A percentile compares a stretch with the other conserved stretches of the same genome.
phyloP scores from a whole-genome alignment of 2,888 invertebrate species.

The Xestobium rufovillosum region DNA sequence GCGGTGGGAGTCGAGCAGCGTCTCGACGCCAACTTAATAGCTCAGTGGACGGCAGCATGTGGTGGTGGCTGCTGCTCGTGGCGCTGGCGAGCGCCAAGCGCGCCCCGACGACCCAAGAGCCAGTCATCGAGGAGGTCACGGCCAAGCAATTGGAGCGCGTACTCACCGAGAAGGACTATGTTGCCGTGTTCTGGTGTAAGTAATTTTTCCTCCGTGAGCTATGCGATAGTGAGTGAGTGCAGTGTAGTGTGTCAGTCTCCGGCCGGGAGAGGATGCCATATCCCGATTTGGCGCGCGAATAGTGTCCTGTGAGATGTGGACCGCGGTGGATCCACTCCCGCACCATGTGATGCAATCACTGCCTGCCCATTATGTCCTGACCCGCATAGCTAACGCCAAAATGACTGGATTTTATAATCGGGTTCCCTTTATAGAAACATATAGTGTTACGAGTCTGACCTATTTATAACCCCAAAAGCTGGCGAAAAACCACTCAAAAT shows the following conservation, averaged over 20 bases:
- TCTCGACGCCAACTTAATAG: slow-evolving; percentile 34
- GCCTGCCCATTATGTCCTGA: too few species aligned
- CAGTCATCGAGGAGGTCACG: slow-evolving; percentile 89
- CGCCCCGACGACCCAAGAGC: slow-evolving; percentile 43
- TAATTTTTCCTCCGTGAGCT: slow-evolving; percentile 36
- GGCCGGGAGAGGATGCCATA: slow-evolving; percentile 33
- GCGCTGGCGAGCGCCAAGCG: slow-evolving; percentile 44
- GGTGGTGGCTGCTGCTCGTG: slow-evolving; percentile 50
- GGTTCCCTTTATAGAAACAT: too few species aligned
- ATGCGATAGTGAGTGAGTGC: slow-evolving; percentile 21
- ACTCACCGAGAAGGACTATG: slow-evolving; percentile 85
- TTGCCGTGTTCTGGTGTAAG: slow-evolving; percentile 96
- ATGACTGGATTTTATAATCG: too few species aligned
- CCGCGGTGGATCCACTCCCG: background rate
- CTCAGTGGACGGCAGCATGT: slow-evolving; percentile 43
- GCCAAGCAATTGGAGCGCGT: slow-evolving; percentile 86
- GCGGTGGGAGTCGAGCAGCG: slow-evolving; percentile 32
- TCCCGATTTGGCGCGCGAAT: slow-evolving; percentile 41
- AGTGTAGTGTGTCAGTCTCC: slow-evolving; percentile 32
- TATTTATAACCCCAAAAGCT: too few species aligned
- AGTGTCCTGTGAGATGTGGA: slow-evolving; percentile 1
- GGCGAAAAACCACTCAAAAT: too few species aligned
- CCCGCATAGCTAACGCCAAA: too few species aligned
- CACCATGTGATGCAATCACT: slow-evolving; percentile 1
- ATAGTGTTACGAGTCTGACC: too few species aligned